These are phyloP conservation scores for Heptranchias perlo DNA, from an alignment of 2,113 vertebrate species.

Conservation along the genomic window DNA sequence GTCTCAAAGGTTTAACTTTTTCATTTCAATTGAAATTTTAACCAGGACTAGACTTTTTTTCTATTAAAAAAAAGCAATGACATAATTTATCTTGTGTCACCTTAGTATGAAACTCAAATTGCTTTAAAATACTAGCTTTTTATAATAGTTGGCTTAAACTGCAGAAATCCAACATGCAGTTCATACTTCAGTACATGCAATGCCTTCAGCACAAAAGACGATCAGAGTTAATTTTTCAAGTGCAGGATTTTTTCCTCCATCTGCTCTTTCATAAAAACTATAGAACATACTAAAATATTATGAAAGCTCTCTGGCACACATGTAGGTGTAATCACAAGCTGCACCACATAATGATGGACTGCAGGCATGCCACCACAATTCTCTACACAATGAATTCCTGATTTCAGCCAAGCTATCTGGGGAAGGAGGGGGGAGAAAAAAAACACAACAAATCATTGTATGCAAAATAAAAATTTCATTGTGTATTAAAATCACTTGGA, in stretches of 20 bases:
- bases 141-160: neutral
- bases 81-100: too few relatives aligned
- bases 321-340: neutral
- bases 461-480: conserved; percentile 35
- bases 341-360: neutral
- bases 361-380: neutral
- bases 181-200: neutral
- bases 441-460: conserved; percentile 13
- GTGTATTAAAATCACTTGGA: conserved; percentile 32
- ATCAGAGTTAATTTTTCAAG: neutral
- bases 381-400: neutral
- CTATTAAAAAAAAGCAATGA: neutral
- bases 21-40: neutral
- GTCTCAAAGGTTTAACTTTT: neutral
- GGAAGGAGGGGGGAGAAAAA: neutral
- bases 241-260: neutral
- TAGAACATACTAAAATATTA: neutral
- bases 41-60: neutral
- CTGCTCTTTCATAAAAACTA: neutral
- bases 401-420: conserved; percentile 29
- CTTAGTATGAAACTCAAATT: neutral
- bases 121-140: neutral
- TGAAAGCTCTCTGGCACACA: neutral
- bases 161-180: neutral
- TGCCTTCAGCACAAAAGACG: neutral